Percentiles rank a stretch among this genome's conserved stretches.
These are phyloP conservation scores for Capreolus pygargus DNA, from an alignment of 2,113 vertebrate genomes.

Conservation along the genomic window DNA sequence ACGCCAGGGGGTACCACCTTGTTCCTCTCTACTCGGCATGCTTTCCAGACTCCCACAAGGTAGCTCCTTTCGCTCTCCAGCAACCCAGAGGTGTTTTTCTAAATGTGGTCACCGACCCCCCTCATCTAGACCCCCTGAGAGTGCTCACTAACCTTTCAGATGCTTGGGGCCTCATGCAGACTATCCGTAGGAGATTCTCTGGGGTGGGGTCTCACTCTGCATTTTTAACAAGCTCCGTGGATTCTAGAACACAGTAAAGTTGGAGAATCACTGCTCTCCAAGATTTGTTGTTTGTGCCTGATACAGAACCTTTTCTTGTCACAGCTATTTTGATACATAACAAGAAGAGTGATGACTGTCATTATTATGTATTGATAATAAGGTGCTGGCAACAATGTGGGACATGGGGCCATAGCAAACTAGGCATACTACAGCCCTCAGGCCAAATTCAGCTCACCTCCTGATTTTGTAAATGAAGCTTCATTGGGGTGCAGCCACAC, in stretches of 20 bases:
- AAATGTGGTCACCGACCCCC: rapidly evolving
- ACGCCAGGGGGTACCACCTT: not conserved
- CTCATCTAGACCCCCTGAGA: not conserved
- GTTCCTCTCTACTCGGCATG: not conserved
- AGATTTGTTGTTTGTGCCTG: not conserved
- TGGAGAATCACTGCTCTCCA: not conserved
- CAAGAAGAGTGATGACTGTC: not conserved
- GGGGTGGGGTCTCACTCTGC: no score
- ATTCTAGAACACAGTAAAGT: not conserved
- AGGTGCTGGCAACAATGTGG: rapidly evolving
- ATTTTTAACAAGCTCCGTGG: not conserved
- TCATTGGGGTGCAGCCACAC: not conserved
- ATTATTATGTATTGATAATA: not conserved
- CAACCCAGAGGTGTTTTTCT: not conserved
- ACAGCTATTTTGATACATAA: not conserved
- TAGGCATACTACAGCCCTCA: not conserved
- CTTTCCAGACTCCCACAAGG: not conserved
- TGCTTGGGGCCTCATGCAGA: not conserved
- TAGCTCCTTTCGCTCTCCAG: not conserved
- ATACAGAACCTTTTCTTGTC: not conserved
- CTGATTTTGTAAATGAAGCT: not conserved
- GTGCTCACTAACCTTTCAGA: not conserved
- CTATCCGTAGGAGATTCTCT: rapidly evolving
- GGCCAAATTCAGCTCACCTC: not conserved
- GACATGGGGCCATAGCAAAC: not conserved